Evolutionary conservation across 2,888 invertebrate species (phyloP), one percentile per base, ranked within the genome.

Genomic region (Caenorhabditis sulstoni): DNA sequence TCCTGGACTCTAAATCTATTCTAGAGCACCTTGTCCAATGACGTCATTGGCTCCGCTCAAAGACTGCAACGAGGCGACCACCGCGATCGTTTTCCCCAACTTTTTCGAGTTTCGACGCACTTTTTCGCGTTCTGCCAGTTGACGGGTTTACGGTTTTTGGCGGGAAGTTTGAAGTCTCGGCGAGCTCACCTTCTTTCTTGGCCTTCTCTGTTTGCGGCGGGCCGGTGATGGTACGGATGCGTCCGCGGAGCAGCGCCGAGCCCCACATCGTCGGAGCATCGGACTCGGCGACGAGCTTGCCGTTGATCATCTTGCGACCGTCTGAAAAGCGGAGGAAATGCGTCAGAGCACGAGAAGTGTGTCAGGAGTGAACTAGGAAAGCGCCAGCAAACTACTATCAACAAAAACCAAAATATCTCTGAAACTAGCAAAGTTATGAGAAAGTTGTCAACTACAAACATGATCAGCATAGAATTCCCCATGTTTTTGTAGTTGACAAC

Each of bases 221-320:
- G 14, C 23, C 75, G 22, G 62, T 62, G 39, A 75, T 67, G 1
- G 67, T 67, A 2, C 57, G 67, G 29, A 75, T 75, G 16, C 75
- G 44, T 12, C 77, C 65, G 23, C 77, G 70, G 53, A 78, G 59
- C 49, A 81, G 57, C 5, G 78, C 71, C 9, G 66, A 67, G n/a
- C 74, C 45, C 81, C 81, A 81, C 49, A 81, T 52, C 14, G 61
- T 20, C 3, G 74, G 55, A 3, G 71, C 75, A 44, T 66, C 75
- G 23, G 68, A 53, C 18, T 68, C 68, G 11, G 47, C 52, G 12
- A 74, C 78, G 0, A 74, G 61, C 59, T 82, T 82, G 14, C 84
- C 84, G 53, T 84, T 81, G 29, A 84, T 75, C 55, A 84, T 45
- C 70, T 82, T 81, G n/a, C 84, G 62, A 14, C 84, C 84, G 66